Evolutionary conservation across 2,888 invertebrate species (phyloP), one percentile per base, ranked within the genome.

Genomic region (Lasioglossum morio): DNA sequence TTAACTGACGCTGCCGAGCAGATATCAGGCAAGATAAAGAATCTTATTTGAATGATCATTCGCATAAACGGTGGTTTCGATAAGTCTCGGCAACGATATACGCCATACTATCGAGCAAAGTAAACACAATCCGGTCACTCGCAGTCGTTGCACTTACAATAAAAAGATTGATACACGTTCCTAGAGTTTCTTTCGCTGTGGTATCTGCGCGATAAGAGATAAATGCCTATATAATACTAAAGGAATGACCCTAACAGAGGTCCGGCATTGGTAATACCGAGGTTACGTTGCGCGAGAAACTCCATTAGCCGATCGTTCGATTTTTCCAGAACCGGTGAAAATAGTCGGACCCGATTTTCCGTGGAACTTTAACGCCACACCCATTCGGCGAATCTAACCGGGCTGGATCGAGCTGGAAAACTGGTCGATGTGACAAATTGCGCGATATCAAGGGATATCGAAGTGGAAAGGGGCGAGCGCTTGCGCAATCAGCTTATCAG

Each of bases 361-460:
- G 60, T 16, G 76, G 84, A 79, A 85, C 63, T 74, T 40, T 23
- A 69, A 34, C 57, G 66, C 66, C 79, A 53, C 76, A 37, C 77
- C 76, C 73, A 79, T 74, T 57, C 43, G n/a, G 34, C 63, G 30
- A 40, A 12, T n/a, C 37, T 27, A n/a, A 75, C 69, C 43, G 46
- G 48, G n/a, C 63, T 16, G 63, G 63, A 63, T 63, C 16, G 30
- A 27, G 30, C 27, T 40, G 19, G 34, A 27, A 53, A 34, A 37
- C 80, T 79, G 84, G 82, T 77, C 89, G 63, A 72, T 75, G 77
- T 85, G 87, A 90, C 90, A 90, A 90, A 89, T 90, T 86, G 74
- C 83, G 30, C 66, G 81, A 79, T 86, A 80, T 86, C 87, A 48
- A 66, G 66, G 75, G 79, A 84, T 43, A 43, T 82, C 70, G 69